Conservation (phyloP, 2,113 vertebrate species). For the Nothocercus nigrocapillus region DNA sequence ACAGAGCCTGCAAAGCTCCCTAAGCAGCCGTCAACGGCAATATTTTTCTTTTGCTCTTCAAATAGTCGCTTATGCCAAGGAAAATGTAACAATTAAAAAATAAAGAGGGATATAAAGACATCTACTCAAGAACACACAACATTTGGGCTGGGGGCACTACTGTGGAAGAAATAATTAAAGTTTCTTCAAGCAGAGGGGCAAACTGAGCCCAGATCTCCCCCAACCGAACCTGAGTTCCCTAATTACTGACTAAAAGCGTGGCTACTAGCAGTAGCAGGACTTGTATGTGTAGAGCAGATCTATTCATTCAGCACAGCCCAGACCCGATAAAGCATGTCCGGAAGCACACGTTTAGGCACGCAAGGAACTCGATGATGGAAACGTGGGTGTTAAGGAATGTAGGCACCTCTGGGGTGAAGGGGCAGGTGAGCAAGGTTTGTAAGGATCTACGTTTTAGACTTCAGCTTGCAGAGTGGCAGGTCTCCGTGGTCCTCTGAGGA, state of each 20-base stretch:
- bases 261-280: not conserved
- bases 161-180: not conserved
- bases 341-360: constrained; percentile 41
- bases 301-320: not conserved
- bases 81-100: not conserved
- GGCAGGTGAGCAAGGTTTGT: not conserved
- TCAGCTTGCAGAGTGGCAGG: not conserved
- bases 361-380: constrained; percentile 43
- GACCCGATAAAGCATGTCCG: constrained; percentile 46
- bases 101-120: not conserved
- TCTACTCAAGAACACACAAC: not conserved
- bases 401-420: constrained; percentile 22
- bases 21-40: not conserved
- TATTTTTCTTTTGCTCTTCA: not conserved
- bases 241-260: not conserved
- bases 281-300: rapidly evolving
- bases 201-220: rapidly evolving
- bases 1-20: not conserved
- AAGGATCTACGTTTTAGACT: not conserved
- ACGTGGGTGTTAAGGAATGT: constrained; percentile 61
- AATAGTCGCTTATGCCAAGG: not conserved
- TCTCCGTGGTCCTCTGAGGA: not conserved
- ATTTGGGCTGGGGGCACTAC: not conserved
- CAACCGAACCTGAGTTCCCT: not conserved
- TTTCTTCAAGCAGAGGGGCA: not conserved